Evolutionary conservation across 2,888 invertebrate species (phyloP).

Genomic region (Shargacucullia verbasci): DNA sequence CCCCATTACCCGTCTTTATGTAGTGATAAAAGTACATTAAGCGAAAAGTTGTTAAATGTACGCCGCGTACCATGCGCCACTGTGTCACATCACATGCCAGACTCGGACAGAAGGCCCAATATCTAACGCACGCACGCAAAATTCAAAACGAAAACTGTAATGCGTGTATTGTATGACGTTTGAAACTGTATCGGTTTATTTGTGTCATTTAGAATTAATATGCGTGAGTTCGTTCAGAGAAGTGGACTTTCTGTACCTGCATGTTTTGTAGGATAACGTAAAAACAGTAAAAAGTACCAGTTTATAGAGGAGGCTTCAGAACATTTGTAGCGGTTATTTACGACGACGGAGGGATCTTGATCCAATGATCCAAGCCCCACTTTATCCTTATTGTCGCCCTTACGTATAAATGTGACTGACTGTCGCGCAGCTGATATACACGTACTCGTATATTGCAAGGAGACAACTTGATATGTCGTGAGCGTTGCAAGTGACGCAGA

Average conservation of each 20-base stretch:
- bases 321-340: constrained; percentile 33
- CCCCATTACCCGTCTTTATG: constrained; percentile 32
- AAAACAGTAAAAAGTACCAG: constrained; percentile 13
- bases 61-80: not conserved
- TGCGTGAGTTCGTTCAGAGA: not conserved
- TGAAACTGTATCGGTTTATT: no score
- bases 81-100: not conserved
- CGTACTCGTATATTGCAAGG: no score
- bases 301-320: constrained; percentile 18
- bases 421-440: no score
- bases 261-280: not conserved
- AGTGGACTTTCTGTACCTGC: constrained; percentile 3
- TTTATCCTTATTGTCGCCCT: constrained; percentile 9
- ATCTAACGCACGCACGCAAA: not conserved
- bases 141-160: not conserved
- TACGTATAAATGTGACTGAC: not conserved
- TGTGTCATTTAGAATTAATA: no score
- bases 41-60: constrained; percentile 31
- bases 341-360: constrained; percentile 11
- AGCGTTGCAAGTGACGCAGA: not conserved
- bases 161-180: no score
- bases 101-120: constrained; percentile 8
- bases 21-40: constrained; percentile 40
- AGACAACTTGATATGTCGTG: not conserved
- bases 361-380: constrained; percentile 13